Conservation (phyloP, 2,113 vertebrate genomes). For the Mustelus asterias region DNA sequence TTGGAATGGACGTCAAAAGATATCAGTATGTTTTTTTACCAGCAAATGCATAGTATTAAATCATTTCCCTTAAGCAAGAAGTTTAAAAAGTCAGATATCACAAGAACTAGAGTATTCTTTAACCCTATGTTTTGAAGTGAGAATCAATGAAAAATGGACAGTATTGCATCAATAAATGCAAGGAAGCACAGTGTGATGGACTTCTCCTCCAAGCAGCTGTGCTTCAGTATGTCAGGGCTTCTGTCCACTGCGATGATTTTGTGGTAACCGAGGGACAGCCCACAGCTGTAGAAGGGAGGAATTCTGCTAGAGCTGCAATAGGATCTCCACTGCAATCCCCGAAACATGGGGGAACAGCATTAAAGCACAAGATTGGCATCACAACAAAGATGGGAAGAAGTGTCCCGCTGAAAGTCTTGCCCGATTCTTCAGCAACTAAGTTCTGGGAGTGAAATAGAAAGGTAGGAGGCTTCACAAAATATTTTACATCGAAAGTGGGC, state of each 20-base stretch:
- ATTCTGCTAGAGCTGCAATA: not conserved
- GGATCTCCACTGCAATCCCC: not conserved
- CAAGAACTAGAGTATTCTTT: not conserved
- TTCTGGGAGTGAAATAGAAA: not conserved
- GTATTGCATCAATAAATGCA: not conserved
- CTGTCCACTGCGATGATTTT: not conserved
- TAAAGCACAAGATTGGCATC: not conserved
- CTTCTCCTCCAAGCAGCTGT: not conserved
- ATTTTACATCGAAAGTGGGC: not conserved
- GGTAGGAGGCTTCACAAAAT: not conserved
- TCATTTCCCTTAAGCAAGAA: not conserved
- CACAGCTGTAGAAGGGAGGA: not conserved
- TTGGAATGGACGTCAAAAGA: not conserved
- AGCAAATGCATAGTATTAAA: not conserved
- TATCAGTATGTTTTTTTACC: not conserved
- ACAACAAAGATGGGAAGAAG: not conserved
- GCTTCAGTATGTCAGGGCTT: not conserved
- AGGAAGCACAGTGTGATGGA: not conserved
- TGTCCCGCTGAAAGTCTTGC: not conserved
- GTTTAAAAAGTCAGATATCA: not conserved
- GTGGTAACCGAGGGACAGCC: not conserved
- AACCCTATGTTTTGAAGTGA: not conserved
- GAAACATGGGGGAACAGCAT: not conserved
- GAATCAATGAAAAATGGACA: not conserved
- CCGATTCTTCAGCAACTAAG: not conserved